Conservation (phyloP, 2,797 vertebrate genomes). For the Anabas testudineus region DNA sequence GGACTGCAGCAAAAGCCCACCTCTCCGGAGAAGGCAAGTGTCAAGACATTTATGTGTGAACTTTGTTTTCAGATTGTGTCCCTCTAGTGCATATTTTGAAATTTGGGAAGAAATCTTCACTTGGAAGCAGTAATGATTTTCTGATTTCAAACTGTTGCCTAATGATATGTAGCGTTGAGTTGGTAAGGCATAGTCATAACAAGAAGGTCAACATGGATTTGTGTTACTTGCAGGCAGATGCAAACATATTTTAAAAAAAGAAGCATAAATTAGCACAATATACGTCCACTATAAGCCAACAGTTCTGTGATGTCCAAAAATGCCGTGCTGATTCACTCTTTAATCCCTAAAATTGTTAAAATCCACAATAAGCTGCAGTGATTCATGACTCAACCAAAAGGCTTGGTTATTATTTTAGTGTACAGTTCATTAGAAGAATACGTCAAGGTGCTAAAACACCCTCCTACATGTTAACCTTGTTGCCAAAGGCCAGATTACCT, state of each 20-base stretch:
- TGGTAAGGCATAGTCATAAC: not conserved
- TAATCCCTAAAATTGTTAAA: constrained; percentile 17
- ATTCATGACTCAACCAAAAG: not conserved
- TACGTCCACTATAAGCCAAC: constrained; percentile 8
- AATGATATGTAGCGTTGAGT: not conserved
- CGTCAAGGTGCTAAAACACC: constrained; percentile 18
- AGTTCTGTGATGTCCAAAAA: not conserved
- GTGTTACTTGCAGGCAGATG: not conserved
- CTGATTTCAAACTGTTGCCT: not conserved
- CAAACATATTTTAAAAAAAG: constrained; percentile 16
- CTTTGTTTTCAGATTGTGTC: constrained; percentile 9
- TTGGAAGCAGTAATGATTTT: not conserved
- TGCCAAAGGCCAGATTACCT: constrained; percentile 4
- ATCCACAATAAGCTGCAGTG: not conserved
- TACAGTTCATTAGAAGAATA: not conserved
- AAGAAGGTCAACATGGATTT: constrained; percentile 14
- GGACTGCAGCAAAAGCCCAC: constrained; percentile 51
- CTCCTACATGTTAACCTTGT: constrained; percentile 18
- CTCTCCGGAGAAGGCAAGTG: constrained; percentile 76
- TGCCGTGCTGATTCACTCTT: constrained; percentile 10
- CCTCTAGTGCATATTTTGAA: constrained; percentile 8
- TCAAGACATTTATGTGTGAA: constrained; percentile 7
- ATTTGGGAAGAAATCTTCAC: constrained; percentile 10
- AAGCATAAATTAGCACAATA: constrained; percentile 7
- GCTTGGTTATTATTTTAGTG: constrained; percentile 7